Conservation (phyloP, 30 jellyfish, hydroid and myxozoan genomes). For the Phacellophora camtschatica region DNA sequence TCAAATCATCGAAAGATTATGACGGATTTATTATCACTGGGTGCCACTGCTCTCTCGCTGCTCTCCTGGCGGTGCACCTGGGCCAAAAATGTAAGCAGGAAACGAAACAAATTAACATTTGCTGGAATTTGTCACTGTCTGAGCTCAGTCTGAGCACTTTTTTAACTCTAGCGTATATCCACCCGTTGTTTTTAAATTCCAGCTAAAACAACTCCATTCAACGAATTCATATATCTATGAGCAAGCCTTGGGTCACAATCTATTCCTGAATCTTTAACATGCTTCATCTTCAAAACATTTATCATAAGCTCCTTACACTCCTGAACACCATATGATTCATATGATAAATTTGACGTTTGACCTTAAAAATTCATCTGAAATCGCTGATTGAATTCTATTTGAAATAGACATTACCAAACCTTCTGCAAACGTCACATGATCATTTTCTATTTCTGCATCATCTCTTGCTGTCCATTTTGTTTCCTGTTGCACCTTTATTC, state of each 20-base stretch:
- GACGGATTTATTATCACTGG: too few relatives aligned
- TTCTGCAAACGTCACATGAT: background rate
- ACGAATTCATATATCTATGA: background rate
- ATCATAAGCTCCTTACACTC: conserved; percentile 15
- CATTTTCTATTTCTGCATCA: conserved; percentile 3
- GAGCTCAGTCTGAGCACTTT: too few relatives aligned
- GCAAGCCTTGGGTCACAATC: conserved; percentile 42
- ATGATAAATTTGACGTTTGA: background rate
- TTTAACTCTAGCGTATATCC: too few relatives aligned
- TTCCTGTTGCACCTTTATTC: too few relatives aligned
- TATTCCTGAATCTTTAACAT: conserved; percentile 10
- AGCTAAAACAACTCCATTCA: conserved; percentile 15
- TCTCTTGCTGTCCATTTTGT: conserved; percentile 28
- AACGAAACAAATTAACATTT: too few relatives aligned
- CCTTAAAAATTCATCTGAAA: background rate
- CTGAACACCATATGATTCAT: conserved; percentile 28
- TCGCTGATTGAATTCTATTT: background rate
- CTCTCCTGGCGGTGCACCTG: too few relatives aligned
- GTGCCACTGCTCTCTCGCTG: too few relatives aligned
- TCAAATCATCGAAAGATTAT: too few relatives aligned
- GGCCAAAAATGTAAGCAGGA: too few relatives aligned
- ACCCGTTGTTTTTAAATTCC: too few relatives aligned
- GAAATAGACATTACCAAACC: background rate
- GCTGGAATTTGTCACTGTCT: too few relatives aligned
- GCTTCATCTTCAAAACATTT: background rate